phyloP scores from a whole-genome alignment of 2,797 vertebrate genomes.

The Fundulus diaphanus region DNA sequence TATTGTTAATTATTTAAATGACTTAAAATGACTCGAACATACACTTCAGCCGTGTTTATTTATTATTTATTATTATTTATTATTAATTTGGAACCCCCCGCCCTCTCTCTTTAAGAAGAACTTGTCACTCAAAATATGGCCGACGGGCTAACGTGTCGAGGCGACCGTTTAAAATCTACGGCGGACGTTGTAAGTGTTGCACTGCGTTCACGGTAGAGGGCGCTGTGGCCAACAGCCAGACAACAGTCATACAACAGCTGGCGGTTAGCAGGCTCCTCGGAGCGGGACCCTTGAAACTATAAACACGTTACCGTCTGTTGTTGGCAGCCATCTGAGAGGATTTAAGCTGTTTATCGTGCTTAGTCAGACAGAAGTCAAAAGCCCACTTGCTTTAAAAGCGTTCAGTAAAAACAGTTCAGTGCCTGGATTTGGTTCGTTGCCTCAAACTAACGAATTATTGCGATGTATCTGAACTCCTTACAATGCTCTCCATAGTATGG shows the following conservation, averaged over 20 bases:
- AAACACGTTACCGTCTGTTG: slow-evolving; percentile 7
- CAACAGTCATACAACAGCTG: background rate
- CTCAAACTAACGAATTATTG: slow-evolving; percentile 14
- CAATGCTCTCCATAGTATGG: background rate
- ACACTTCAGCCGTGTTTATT: background rate
- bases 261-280: slow-evolving; percentile 43
- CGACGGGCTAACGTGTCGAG: background rate
- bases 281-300: slow-evolving; percentile 76
- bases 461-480: slow-evolving; percentile 25
- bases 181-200: background rate
- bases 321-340: accelerated
- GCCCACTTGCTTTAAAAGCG: background rate
- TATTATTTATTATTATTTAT: too few relatives aligned
- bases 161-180: background rate
- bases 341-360: background rate
- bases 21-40: background rate
- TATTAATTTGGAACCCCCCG: background rate
- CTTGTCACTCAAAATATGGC: background rate
- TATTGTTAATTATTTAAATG: background rate
- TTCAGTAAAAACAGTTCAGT: background rate
- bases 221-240: slow-evolving; percentile 13
- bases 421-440: background rate
- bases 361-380: background rate
- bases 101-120: background rate
- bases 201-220: slow-evolving; percentile 9